Evolutionary conservation across 2,797 vertebrate genomes (phyloP).

Genomic region (Capromys pilorides): DNA sequence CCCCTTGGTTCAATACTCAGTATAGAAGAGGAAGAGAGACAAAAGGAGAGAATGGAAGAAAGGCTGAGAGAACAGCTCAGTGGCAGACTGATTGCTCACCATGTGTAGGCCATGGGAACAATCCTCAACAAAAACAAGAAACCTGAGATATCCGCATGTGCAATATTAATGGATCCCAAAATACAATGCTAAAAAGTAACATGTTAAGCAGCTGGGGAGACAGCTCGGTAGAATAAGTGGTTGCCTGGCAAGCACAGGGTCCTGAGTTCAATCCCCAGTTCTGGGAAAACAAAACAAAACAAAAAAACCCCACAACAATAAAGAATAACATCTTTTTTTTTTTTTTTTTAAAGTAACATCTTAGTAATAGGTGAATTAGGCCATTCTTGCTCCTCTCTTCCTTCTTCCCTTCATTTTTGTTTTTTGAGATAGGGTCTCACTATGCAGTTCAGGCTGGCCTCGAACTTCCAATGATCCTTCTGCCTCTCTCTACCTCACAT

Average conservation of each 20-base stretch:
- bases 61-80: neutral
- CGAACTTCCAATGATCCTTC: neutral
- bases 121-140: neutral
- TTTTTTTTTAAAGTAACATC: conserved; percentile 51
- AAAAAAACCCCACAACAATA: neutral
- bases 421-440: neutral
- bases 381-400: neutral
- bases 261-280: no score
- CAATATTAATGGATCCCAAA: conserved; percentile 50
- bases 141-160: neutral
- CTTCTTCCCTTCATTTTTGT: neutral
- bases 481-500: neutral
- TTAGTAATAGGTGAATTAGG: neutral
- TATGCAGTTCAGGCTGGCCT: neutral
- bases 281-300: no score
- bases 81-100: neutral
- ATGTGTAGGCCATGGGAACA: neutral
- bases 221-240: no score
- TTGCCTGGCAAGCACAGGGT: no score
- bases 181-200: conserved; percentile 47
- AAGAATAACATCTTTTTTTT: no score
- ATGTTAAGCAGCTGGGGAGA: neutral
- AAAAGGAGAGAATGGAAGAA: neutral
- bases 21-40: neutral
- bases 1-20: neutral